phyloP scores from a whole-genome alignment of 2,113 vertebrate genomes.

The Hippopotamus amphibius region DNA sequence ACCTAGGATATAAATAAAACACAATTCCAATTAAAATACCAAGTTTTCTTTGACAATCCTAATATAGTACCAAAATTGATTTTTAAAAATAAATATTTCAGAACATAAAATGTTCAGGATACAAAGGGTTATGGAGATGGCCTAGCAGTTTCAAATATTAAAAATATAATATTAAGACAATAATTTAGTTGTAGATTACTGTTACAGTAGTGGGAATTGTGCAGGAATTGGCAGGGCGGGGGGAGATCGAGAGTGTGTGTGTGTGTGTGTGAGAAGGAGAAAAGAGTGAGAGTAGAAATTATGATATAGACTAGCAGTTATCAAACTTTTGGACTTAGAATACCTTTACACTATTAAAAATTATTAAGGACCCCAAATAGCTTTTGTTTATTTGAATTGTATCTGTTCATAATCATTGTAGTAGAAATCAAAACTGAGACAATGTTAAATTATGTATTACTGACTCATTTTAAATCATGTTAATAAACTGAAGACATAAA shows the following conservation, averaged over 20 bases:
- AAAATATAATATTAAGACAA: background rate
- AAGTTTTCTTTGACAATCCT: background rate
- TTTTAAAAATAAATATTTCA: conserved; percentile 9
- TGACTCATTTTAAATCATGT: background rate
- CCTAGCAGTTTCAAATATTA: background rate
- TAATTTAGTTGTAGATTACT: background rate
- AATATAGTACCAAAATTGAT: background rate
- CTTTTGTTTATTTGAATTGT: background rate
- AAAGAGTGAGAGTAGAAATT: background rate
- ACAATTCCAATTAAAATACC: background rate
- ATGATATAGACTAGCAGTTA: background rate
- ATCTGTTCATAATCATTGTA: background rate
- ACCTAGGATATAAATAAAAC: background rate
- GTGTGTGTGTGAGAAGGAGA: too few relatives aligned
- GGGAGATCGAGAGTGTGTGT: background rate
- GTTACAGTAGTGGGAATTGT: background rate
- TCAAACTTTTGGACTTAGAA: background rate
- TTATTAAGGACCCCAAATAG: background rate
- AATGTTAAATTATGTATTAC: background rate
- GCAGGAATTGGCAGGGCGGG: background rate
- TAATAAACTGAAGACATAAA: background rate
- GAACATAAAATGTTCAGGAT: background rate
- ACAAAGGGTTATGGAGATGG: background rate
- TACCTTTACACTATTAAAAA: background rate
- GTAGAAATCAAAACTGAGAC: conserved; percentile 1